Conservation (phyloP, 2,797 vertebrate genomes). For the Neomorphus geoffroyi region DNA sequence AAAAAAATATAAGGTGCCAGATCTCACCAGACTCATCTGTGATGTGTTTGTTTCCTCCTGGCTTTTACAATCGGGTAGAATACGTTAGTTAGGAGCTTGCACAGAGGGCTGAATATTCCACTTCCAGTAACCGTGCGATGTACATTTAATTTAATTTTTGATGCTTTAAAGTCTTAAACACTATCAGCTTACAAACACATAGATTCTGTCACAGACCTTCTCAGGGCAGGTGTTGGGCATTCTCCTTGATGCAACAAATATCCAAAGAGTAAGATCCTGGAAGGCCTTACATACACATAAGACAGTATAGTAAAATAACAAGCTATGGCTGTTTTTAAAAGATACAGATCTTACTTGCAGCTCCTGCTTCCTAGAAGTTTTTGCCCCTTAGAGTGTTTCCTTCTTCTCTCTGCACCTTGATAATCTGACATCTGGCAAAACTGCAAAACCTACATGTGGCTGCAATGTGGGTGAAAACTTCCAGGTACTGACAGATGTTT, state of each 20-base stretch:
- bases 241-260: background rate
- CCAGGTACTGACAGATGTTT: background rate
- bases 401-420: background rate
- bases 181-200: fast-evolving
- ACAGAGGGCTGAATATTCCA: background rate
- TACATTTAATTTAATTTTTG: background rate
- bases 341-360: background rate
- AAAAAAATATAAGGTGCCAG: background rate
- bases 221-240: background rate
- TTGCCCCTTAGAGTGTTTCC: background rate
- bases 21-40: background rate
- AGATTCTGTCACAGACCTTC: background rate
- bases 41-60: background rate
- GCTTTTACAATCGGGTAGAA: background rate
- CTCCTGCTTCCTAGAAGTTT: background rate
- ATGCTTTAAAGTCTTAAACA: background rate
- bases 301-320: background rate
- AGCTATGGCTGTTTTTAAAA: background rate
- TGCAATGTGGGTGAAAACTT: background rate
- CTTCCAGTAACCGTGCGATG: fast-evolving
- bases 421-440: background rate
- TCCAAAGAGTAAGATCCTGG: background rate
- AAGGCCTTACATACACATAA: background rate
- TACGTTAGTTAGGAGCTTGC: background rate
- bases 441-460: fast-evolving